Evolutionary conservation across 2,113 vertebrate species (phyloP), one percentile per base, ranked within the genome.

Genomic region (Dicerorhinus sumatrensis): DNA sequence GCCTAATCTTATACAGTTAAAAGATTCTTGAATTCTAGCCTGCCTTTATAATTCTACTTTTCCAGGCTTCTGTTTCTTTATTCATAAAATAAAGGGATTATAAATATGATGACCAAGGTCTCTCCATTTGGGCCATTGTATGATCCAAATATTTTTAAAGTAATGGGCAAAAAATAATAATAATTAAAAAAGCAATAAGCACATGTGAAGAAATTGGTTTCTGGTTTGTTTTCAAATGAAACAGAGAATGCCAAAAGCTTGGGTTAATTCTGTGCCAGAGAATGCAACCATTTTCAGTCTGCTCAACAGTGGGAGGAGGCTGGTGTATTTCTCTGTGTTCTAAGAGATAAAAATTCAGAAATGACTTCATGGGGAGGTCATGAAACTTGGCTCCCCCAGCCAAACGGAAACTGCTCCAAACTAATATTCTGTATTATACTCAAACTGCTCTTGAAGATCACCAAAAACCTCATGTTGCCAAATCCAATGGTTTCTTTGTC

Each of bases 281-380:
- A 94, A 89, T 39, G 29, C 36, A 81, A 77, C 13, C 27, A 25
- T 82, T 89, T 85, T 39, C 73, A 81, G 54, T 77, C 8, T 84
- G 46, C 36, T 72, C 23, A 60, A 36, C 39, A 54, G 17, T 13
- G 33, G 31, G 46, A 84, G 16, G 25, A 56, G 67, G 65, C 16
- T 7, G 8, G 58, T 58, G 5, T 42, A 70, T 69, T n/a, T 75
- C 27, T 96, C 65, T 81, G 86, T 62, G 25, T 2, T 69, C 33
- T 20, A 76, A 85, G 72, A n/a, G 65, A 69, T 42, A 72, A 85
- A 97, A 72, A 54, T 56, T 95, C 70, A 62, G 46, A 90, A 86
- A 76, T 65, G 69, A 77, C 29, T 85, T 94, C 56, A 87, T 10
- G 51, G n/a, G 91, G 3, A 11, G 17, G 36, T 87, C n/a, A 46